phyloP scores from a whole-genome alignment of 2,888 invertebrate species.

The Tipula confusa region DNA sequence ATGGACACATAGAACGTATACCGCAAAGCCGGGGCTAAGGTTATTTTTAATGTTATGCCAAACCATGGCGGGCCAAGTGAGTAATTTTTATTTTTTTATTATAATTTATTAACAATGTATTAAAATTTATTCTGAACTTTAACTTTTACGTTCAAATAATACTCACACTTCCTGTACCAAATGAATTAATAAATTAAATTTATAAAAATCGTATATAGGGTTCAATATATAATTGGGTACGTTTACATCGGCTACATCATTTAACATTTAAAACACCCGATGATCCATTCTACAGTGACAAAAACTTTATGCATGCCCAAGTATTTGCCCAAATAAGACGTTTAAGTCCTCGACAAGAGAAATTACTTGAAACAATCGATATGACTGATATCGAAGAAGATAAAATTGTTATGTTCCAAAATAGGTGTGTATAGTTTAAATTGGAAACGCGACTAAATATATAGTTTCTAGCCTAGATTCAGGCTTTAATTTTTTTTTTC shows the following conservation, averaged over 20 bases:
- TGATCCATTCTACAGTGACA: constrained; percentile 75
- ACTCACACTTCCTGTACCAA: neutral
- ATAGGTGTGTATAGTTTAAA: constrained; percentile 54
- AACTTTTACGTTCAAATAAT: too few relatives aligned
- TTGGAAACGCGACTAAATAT: neutral
- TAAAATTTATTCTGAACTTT: neutral
- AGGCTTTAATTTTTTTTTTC: too few relatives aligned
- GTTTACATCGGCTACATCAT: constrained; percentile 77
- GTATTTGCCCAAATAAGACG: constrained; percentile 64
- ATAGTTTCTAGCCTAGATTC: neutral
- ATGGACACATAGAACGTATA: constrained; percentile 86
- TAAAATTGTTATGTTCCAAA: constrained; percentile 75
- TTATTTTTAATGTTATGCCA: constrained; percentile 77
- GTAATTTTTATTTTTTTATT: constrained; percentile 37
- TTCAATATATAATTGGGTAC: constrained; percentile 78
- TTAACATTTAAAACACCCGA: constrained; percentile 68
- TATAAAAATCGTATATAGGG: too few relatives aligned
- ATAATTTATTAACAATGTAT: neutral
- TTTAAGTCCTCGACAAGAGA: constrained; percentile 61
- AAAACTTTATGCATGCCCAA: constrained; percentile 79
- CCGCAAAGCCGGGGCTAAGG: constrained; percentile 65
- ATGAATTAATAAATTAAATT: neutral
- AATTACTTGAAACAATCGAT: constrained; percentile 63
- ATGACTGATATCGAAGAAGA: constrained; percentile 76
- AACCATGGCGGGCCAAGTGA: constrained; percentile 83